phyloP scores from a whole-genome alignment of 2,888 invertebrate genomes.

The Parnassius mnemosyne region DNA sequence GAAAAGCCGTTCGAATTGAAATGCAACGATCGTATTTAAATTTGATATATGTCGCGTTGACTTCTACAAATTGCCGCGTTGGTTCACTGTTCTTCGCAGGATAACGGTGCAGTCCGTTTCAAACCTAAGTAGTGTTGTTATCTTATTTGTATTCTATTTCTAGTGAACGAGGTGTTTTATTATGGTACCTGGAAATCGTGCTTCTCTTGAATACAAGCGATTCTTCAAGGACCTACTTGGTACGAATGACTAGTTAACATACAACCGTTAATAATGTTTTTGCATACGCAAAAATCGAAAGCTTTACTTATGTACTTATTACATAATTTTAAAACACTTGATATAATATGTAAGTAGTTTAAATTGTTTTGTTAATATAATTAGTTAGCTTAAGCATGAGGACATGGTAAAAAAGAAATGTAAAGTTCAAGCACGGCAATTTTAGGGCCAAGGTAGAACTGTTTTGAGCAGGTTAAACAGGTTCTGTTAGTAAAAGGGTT shows the following conservation, averaged over 20 bases:
- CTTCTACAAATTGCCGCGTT: conserved; percentile 32
- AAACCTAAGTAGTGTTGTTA: conserved; percentile 45
- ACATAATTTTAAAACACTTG: background rate
- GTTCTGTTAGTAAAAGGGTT: conserved; percentile 5
- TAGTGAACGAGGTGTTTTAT: conserved; percentile 46
- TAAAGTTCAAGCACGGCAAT: background rate
- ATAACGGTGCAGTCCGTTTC: conserved; percentile 48
- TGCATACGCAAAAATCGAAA: conserved; percentile 18
- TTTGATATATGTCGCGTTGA: conserved; percentile 28
- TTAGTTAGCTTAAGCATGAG: background rate
- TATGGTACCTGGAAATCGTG: conserved; percentile 42
- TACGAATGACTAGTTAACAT: conserved; percentile 10
- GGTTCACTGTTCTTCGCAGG: conserved; percentile 35
- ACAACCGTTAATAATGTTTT: conserved; percentile 11
- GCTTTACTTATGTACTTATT: conserved; percentile 3
- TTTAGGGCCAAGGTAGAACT: conserved; percentile 11
- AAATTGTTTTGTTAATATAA: background rate
- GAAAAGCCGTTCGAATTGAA: conserved; percentile 43
- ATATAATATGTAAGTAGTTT: background rate
- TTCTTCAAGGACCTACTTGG: conserved; percentile 29
- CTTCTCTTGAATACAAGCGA: conserved; percentile 32
- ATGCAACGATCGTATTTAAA: conserved; percentile 35
- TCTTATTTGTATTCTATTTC: conserved; percentile 49
- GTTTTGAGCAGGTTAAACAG: conserved; percentile 5
- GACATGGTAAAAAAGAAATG: background rate